Base-by-base conservation (phyloP, 1,140 invertebrate species). In the Atta cephalotes region DNA sequence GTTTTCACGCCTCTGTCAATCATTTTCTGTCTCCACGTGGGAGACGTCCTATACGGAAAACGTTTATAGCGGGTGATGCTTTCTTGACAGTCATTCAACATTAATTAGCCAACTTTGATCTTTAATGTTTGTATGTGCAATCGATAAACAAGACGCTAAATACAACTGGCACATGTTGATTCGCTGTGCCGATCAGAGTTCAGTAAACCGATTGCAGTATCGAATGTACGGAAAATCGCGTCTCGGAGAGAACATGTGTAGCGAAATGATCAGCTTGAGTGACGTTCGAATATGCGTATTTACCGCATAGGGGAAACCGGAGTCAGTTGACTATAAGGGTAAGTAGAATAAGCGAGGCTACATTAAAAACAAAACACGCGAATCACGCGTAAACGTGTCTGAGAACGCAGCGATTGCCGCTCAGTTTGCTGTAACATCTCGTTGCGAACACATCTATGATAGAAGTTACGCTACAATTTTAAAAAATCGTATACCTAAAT, bases 51-150 rank as follows among this genome's bases (percentile, higher is more conserved):
- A 51, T n/a, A 51, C 18, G 21, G 39, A 62, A 35, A 51, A 21
- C 31, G 12, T 25, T 35, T 62, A 21, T 45, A 31, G n/a, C 12
- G 35, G 2, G 35, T 81, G 60, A 6, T 51, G 39, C 28, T 14
- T 74, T 76, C 16, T 82, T 84, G 31, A 60, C 10, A 10, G 6
- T 18, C 16, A 25, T 62, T 70, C 62, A 84, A 84, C 12, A 35
- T 63, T 31, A 45, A 28, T 4, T 16, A 2, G 10, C 12, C 16
- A 18, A 62, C 28, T 74, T 60, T 45, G 16, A 21, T 31, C 53
- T 71, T 81, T 49, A 39, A 3, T n/a, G 31, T 2, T 31, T 7
- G 1, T 18, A 39, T 39, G 16, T 39, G 35, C 18, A 14, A 68
- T 68, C 78, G n/a, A 56, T 68, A 14, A 18, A 68, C 49, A 14